Evolutionary conservation across 37 sponge, comb jelly and placozoan species (phyloP).

Genomic region (Halisarca cf. caerulea): DNA sequence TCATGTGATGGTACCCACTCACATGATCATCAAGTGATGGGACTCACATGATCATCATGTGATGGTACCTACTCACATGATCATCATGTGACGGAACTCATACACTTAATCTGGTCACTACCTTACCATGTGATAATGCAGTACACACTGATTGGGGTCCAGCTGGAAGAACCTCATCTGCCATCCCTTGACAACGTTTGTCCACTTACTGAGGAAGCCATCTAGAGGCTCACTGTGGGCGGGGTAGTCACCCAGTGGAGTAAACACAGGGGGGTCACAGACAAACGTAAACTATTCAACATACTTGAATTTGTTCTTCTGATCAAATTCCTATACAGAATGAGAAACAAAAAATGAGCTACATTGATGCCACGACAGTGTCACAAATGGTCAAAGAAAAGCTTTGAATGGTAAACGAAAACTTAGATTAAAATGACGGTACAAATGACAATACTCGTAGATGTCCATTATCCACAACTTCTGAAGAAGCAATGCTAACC

Average conservation of each 20-base stretch:
- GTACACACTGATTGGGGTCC: conserved; percentile 62
- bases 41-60: too few species aligned
- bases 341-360: not conserved
- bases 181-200: conserved; percentile 78
- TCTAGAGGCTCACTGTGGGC: conserved; percentile 42
- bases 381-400: too few species aligned
- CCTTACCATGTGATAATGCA: conserved; percentile 77
- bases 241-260: not conserved
- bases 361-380: not conserved
- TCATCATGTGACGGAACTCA: not conserved
- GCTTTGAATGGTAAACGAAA: too few species aligned
- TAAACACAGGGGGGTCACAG: not conserved
- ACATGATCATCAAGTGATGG: not conserved
- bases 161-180: conserved; percentile 71
- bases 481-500: conserved; percentile 24
- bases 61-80: not conserved
- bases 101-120: not conserved
- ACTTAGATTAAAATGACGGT: too few species aligned
- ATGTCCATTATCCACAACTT: too few species aligned
- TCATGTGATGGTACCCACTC: too few species aligned
- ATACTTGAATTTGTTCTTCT: conserved; percentile 1
- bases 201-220: conserved; percentile 72
- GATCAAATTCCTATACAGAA: conserved; percentile 30
- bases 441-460: too few species aligned
- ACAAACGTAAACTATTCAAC: not conserved